Base-by-base conservation (phyloP, 2,113 vertebrate genomes). In the Nothocercus nigrocapillus region DNA sequence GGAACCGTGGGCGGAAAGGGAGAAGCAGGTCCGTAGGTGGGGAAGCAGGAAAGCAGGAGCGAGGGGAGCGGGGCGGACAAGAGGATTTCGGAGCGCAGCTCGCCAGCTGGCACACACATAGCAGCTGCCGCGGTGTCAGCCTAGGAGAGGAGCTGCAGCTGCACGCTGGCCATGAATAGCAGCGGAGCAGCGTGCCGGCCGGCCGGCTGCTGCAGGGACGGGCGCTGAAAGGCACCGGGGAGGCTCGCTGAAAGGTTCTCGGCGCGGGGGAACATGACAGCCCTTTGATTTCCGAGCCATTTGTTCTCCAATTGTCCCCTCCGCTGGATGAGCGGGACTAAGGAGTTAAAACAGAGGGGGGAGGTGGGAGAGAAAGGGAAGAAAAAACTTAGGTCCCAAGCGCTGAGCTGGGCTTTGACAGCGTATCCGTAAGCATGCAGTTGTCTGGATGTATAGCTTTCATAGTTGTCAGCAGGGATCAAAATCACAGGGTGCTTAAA, bases 41-140 rank as follows among this genome's bases (percentile, higher is more conserved):
- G 63, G 59, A 95, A 90, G 77, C 73, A 79, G 93, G 88, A 70
- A 82, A 87, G 95, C 73, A 42, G 67, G 27, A 38, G 51, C 28
- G 11, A 90, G 63, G 90, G 83, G 94, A 95, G 93, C 12, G 0
- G 83, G 59, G 86, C 8, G 22, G 92, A 95, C 93, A 91, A 89
- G 89, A 92, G 90, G 94, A 94, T 85, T 96, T 93, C 80, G 94
- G 93, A 87, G 90, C 95, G 95, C 38, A 9, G 94, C 95, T 96
- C 82, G 94, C 96, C 96, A 97, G 96, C 96, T 97, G 96, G 96
- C 93, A 95, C 82, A 63, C 79, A 95, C 9, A 80, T 13, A 95
- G 95, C 96, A 97, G 97, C 96, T 97, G 96, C 96, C 85, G 95
- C 93, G 91, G 92, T 95, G 96, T 96, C 97, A 97, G 95, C 95